phyloP scores from a whole-genome alignment of 2,113 vertebrate genomes.

The Muscicapa adusta region DNA sequence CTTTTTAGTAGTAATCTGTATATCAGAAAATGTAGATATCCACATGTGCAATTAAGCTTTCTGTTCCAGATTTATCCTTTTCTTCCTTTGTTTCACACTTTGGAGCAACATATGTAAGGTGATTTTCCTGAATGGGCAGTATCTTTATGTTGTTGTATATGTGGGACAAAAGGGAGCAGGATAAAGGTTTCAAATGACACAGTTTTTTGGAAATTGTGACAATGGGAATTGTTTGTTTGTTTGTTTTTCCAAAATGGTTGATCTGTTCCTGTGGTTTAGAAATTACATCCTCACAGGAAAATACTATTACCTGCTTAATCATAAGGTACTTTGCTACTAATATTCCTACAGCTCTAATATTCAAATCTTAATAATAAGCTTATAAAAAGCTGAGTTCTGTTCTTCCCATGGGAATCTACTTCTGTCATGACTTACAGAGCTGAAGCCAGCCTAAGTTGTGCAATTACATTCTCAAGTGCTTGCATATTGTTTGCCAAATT shows the following conservation, averaged over 20 bases:
- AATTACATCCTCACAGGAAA: not conserved
- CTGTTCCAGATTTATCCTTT: not conserved
- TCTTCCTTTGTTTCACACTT: not conserved
- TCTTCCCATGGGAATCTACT: not conserved
- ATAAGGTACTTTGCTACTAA: not conserved
- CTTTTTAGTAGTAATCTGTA: not conserved
- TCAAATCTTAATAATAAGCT: not conserved
- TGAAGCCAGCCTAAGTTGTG: slow-evolving; percentile 19
- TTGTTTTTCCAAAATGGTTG: not conserved
- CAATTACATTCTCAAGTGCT: slow-evolving; percentile 30
- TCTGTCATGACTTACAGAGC: not conserved
- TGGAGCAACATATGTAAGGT: not conserved
- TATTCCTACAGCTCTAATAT: not conserved
- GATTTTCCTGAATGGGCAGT: not conserved
- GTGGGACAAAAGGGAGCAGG: not conserved
- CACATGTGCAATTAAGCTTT: not conserved
- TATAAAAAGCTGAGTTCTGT: not conserved
- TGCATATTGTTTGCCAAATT: not conserved
- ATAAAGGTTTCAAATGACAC: not conserved
- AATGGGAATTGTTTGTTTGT: not conserved
- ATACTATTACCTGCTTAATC: not conserved
- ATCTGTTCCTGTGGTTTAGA: not conserved
- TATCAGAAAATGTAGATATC: not conserved
- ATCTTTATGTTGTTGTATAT: not conserved
- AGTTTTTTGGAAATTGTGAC: not conserved